Evolutionary conservation across 2,113 vertebrate species (phyloP).

Genomic region (Axis porcinus): DNA sequence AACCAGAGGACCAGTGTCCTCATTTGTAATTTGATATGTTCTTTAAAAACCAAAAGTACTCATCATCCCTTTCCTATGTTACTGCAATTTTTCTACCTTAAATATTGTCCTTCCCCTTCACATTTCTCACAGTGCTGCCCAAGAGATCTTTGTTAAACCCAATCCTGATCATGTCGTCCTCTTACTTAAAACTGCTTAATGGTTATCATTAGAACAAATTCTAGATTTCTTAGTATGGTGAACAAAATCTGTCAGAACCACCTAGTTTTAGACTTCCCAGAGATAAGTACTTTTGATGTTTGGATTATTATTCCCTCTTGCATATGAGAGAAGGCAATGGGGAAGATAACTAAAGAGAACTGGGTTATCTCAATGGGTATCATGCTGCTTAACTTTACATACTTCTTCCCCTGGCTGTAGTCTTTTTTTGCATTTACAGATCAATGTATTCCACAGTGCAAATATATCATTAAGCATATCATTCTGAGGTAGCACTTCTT

Average conservation of each 20-base stretch:
- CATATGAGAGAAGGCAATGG: background rate
- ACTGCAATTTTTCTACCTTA: background rate
- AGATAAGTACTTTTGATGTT: background rate
- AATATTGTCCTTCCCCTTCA: background rate
- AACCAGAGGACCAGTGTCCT: background rate
- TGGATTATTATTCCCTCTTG: background rate
- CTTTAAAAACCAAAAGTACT: background rate
- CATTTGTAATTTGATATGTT: background rate
- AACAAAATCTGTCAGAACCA: background rate
- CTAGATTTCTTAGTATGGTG: background rate
- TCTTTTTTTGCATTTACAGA: background rate
- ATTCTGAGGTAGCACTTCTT: background rate
- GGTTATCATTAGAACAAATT: background rate
- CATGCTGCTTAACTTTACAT: background rate
- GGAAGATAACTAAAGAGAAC: background rate
- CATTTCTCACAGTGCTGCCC: background rate
- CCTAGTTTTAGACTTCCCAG: background rate
- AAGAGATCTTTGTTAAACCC: constrained; percentile 1
- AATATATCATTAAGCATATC: background rate
- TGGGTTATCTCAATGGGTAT: background rate
- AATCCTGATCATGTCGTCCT: background rate
- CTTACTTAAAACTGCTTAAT: background rate
- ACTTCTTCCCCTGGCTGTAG: background rate
- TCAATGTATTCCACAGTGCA: background rate
- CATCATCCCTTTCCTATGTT: background rate